Evolutionary conservation across 1,140 invertebrate species (phyloP), one percentile per base, ranked within the genome.

Genomic region (Heliconius hewitsoni): DNA sequence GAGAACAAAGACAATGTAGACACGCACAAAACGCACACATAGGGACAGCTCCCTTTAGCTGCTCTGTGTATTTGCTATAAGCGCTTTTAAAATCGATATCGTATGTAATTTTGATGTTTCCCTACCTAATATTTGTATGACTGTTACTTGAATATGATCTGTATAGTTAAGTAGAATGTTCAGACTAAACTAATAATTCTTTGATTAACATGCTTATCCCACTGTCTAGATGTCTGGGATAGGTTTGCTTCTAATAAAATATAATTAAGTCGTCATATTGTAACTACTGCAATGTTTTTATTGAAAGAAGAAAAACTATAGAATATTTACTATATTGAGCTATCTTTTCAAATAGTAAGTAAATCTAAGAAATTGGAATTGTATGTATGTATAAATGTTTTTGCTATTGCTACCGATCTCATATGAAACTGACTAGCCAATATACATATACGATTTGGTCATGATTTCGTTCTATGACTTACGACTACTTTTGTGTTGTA

Each of bases 1-100:
- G 91, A 94, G 89, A 95, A 95, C 93, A 95, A 93, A 94, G 89
- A 94, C 93, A 94, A 93, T 94, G 91, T 94, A 93, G 90, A 94
- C 93, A 94, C 93, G 92, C 90, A 94, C 92, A 94, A 89, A 89
- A 94, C 92, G 89, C 90, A 94, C 91, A 92, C 89, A 94, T 86
- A 92, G 91, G 93, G 90, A 90, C 75, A 80, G 71, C 71, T 85
- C 91, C 90, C 90, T 81, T 86, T 89, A 92, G 91, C 91, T 90
- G 88, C 89, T 91, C 85, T 89, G 91, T 94, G 93, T 94, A 94
- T 93, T 93, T 94, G 93, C 93, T 93, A 91, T 93, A 94, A 94
- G 93, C 93, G 89, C 79, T 52, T 75, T 81, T 88, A 81, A 78
- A 71, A 74, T 78, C 73, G 76, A 39, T 76, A 71, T n/a, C 19